Percentiles rank a stretch among this genome's conserved stretches.
Conservation (phyloP, 64 coral and sea anemone species). For the Orbicella faveolata region DNA sequence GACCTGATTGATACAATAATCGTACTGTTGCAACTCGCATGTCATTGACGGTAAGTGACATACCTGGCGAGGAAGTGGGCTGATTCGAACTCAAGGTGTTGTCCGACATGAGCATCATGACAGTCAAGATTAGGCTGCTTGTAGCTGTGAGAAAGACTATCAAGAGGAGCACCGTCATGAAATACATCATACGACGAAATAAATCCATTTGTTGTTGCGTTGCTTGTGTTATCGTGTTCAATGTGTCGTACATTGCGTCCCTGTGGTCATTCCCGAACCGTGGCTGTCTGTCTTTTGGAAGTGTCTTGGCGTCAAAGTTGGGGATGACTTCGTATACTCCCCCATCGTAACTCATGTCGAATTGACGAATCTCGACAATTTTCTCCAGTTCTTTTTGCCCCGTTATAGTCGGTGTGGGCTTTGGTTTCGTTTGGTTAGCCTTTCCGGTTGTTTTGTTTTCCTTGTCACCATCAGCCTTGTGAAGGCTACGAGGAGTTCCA, state of each 20-base stretch:
- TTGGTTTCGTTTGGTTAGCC: not conserved
- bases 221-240: not conserved
- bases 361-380: slow-evolving; percentile 5
- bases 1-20: too few relatives aligned
- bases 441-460: not conserved
- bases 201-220: slow-evolving; percentile 15
- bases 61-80: not conserved
- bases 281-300: too few relatives aligned
- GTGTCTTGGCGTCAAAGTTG: not conserved
- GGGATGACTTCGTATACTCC: not conserved
- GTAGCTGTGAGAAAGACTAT: slow-evolving; percentile 8
- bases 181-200: not conserved
- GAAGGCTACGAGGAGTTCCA: not conserved
- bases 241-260: not conserved
- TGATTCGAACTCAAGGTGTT: not conserved
- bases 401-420: not conserved
- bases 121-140: not conserved
- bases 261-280: not conserved
- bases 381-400: not conserved
- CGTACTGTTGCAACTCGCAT: too few relatives aligned
- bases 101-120: not conserved
- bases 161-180: not conserved
- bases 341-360: not conserved
- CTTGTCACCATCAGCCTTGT: not conserved
- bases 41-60: too few relatives aligned